Evolutionary conservation across 2,113 vertebrate genomes (phyloP).

Genomic region (Thamnophis sirtalis): DNA sequence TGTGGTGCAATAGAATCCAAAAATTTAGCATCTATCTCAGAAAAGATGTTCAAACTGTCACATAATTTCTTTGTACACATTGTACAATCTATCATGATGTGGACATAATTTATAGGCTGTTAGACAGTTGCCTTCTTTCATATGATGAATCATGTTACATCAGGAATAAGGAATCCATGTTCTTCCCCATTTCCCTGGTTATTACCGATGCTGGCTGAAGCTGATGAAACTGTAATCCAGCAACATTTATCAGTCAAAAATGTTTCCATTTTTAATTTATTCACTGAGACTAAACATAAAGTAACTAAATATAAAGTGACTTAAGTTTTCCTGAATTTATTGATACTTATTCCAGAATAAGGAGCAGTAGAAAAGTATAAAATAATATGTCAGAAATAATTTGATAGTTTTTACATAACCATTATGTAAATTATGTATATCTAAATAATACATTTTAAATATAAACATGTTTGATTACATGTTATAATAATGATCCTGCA

Average conservation of each 20-base stretch:
- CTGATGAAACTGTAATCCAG: neutral
- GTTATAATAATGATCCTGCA: neutral
- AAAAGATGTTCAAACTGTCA: neutral
- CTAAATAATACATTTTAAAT: neutral
- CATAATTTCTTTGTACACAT: neutral
- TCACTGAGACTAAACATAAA: neutral
- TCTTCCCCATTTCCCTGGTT: neutral
- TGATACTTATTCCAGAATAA: neutral
- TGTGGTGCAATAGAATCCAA: neutral
- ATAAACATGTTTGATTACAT: neutral
- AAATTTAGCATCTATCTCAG: neutral
- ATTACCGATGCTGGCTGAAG: neutral
- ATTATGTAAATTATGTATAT: neutral
- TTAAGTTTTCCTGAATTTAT: neutral
- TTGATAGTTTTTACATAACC: neutral
- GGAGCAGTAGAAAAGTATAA: neutral
- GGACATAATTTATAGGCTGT: neutral
- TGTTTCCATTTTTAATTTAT: neutral
- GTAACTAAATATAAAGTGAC: neutral
- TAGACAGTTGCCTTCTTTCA: neutral
- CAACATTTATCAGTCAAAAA: neutral
- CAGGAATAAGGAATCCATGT: neutral
- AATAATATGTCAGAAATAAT: neutral
- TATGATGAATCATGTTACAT: neutral
- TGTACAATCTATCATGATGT: neutral